A percentile compares a stretch with the other conserved stretches of the same genome.
phyloP scores from a whole-genome alignment of 2,113 vertebrate genomes.

The Gorsachius goisagi region DNA sequence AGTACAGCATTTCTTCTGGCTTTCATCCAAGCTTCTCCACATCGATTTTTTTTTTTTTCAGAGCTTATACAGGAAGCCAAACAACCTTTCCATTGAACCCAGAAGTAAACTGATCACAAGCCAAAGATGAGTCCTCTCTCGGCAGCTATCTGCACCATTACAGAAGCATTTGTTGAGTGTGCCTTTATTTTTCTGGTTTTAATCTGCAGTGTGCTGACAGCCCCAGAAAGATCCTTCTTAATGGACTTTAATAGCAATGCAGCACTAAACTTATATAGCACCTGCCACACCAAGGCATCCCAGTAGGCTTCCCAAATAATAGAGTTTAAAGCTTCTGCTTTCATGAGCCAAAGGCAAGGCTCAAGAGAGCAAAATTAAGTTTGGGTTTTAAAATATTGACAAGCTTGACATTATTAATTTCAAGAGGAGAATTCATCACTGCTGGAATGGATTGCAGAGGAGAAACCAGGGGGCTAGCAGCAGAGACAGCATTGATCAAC shows the following conservation, averaged over 20 bases:
- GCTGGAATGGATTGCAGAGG: background rate
- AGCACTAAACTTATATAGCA: slow-evolving; percentile 49
- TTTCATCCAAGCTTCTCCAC: background rate
- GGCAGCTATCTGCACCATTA: slow-evolving; percentile 28
- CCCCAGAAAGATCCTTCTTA: slow-evolving; percentile 50
- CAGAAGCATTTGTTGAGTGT: slow-evolving; percentile 29
- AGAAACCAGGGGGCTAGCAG: background rate
- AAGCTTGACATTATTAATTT: slow-evolving; percentile 57
- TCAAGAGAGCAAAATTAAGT: slow-evolving; percentile 51
- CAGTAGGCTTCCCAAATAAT: slow-evolving; percentile 53
- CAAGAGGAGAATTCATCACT: slow-evolving; percentile 18
- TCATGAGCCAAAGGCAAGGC: slow-evolving; percentile 38
- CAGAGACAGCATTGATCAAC: background rate
- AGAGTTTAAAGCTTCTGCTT: slow-evolving; percentile 54
- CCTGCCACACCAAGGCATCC: slow-evolving; percentile 43
- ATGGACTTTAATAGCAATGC: slow-evolving; percentile 50
- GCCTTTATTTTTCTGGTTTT: slow-evolving; percentile 54
- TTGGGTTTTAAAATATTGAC: slow-evolving; percentile 55
- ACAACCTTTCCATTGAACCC: slow-evolving; percentile 37
- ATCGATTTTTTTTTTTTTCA: background rate
- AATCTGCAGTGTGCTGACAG: slow-evolving; percentile 54
- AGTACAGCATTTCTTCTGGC: slow-evolving; percentile 9
- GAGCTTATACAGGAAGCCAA: slow-evolving; percentile 17
- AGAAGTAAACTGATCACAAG: slow-evolving; percentile 46
- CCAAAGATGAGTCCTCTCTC: slow-evolving; percentile 1